Evolutionary conservation across 2,888 invertebrate genomes (phyloP).

Genomic region (Acanthosepion pharaonis): DNA sequence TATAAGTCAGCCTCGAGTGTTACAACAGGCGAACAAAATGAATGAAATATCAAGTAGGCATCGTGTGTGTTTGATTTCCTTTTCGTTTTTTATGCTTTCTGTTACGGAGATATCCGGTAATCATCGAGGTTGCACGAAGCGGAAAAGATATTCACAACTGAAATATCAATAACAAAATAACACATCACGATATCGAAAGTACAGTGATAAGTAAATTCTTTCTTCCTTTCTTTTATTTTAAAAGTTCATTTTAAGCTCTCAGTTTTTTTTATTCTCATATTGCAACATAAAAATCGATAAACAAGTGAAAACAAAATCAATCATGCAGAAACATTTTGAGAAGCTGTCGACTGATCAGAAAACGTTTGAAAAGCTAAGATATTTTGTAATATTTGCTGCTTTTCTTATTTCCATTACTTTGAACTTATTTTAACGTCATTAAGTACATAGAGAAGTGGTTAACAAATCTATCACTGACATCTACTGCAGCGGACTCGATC

Average conservation of each 20-base stretch:
- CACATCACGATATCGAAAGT: not conserved
- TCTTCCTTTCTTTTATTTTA: not conserved
- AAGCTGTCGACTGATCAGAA: not conserved
- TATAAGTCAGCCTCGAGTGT: not conserved
- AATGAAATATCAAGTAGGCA: constrained; percentile 17
- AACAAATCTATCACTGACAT: too few relatives aligned
- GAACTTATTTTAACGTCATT: too few relatives aligned
- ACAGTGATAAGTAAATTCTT: not conserved
- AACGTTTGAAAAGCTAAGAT: not conserved
- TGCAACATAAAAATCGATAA: not conserved
- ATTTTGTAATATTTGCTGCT: too few relatives aligned
- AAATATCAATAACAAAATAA: not conserved
- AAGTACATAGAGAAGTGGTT: too few relatives aligned
- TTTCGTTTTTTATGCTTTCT: not conserved
- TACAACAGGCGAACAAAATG: not conserved
- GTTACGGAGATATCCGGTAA: not conserved
- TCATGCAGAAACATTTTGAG: not conserved
- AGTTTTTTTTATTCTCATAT: not conserved
- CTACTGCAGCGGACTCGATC: too few relatives aligned
- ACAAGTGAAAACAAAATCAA: not conserved
- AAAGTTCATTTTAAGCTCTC: not conserved
- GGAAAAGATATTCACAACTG: not conserved
- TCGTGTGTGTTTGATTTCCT: not conserved
- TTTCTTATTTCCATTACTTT: too few relatives aligned
- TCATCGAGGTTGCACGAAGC: not conserved